Percentiles rank a stretch among this genome's conserved stretches.
These are phyloP conservation scores for Palythoa grandis DNA, from an alignment of 92 coral and sea anemone species.

Conservation along the genomic window DNA sequence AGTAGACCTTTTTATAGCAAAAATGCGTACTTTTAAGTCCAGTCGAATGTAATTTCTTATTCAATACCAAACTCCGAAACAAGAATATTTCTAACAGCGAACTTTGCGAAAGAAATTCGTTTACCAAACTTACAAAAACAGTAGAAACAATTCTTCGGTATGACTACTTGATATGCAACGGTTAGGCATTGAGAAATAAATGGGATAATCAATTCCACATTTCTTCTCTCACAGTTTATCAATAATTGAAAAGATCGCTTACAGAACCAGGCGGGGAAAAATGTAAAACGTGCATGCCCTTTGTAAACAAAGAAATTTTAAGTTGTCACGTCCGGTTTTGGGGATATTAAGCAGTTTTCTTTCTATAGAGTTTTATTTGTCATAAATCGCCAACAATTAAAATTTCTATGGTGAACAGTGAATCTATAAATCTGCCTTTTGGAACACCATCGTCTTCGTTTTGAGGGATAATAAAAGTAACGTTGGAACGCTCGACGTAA, in stretches of 20 bases:
- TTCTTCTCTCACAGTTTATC: constrained; percentile 1
- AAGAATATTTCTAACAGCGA: too few species aligned
- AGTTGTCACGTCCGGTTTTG: constrained; percentile 31
- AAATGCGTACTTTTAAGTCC: not conserved
- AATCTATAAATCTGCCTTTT: not conserved
- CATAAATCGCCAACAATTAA: not conserved
- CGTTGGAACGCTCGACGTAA: too few species aligned
- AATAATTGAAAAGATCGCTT: constrained; percentile 5
- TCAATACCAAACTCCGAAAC: too few species aligned
- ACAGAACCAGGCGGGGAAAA: not conserved
- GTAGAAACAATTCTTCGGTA: not conserved
- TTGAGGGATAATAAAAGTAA: too few species aligned
- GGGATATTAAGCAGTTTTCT: not conserved
- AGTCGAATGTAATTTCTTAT: constrained; percentile 6
- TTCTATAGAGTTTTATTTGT: not conserved
- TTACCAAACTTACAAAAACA: not conserved
- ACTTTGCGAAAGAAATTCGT: not conserved
- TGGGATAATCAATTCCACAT: not conserved
- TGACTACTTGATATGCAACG: not conserved
- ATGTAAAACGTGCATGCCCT: constrained; percentile 9
- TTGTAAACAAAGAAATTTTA: not conserved
- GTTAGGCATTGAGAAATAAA: not conserved
- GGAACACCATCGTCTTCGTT: too few species aligned
- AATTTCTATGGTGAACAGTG: not conserved
- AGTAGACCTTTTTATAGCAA: not conserved